Base-by-base conservation (phyloP, 2,113 vertebrate species). In the Platichthys stellatus region DNA sequence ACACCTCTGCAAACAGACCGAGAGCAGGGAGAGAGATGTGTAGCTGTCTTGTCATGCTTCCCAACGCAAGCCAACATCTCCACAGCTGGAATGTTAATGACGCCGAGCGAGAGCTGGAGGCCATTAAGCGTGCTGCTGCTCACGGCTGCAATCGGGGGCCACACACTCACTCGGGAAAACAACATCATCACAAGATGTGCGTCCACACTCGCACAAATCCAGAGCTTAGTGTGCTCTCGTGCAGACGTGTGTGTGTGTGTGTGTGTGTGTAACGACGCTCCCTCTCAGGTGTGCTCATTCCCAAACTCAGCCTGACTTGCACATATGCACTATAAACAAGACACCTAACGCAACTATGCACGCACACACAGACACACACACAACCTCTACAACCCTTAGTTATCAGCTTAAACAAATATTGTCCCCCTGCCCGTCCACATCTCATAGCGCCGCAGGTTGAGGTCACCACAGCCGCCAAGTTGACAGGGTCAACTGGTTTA, bases 61-160 rank as follows among this genome's bases (percentile, higher is more conserved):
- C 65, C 40, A 74, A 45, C 18, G 82, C 86, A 75, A 84, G 88
- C 79, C 82, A 86, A 87, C 75, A 87, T 88, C 89, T 86, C 82
- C 65, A 79, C 83, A 88, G 72, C 85, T 92, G 92, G 92, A 93
- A 94, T 94, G 93, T 93, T 94, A 94, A 93, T 90, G 85, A 90
- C 53, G 49, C 76, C 21, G 54, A 82, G 76, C 75, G n/a, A 76
- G 63, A 53, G 86, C 90, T 84, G 82, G 2, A 83, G 90, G 92
- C 87, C 76, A 82, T 76, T 66, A 79, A 69, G 40, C 71, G 21
- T 11, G 63, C 65, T 51, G 82, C 58, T 14, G 68, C 23, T 75
- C 59, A 4, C 18, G 69, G 59, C 56, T 56, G 61, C 57, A 63
- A 38, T 61, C 26, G 40, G 21, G 21, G 74, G 70, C 70, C 79